These are phyloP conservation scores for Hypotaenidia philippensis DNA, from an alignment of 2,797 vertebrate genomes.

Conservation along the genomic window DNA sequence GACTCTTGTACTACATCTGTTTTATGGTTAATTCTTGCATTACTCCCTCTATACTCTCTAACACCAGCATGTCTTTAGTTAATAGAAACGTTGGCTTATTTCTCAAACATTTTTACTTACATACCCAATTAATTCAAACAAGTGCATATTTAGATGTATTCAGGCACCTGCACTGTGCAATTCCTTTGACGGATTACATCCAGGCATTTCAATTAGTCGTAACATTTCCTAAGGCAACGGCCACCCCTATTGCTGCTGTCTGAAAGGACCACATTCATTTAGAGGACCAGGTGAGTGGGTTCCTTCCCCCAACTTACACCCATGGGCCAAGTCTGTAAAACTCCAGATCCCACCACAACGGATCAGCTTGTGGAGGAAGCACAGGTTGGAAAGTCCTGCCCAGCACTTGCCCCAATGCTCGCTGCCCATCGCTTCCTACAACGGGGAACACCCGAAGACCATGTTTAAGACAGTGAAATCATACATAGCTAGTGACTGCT, in stretches of 20 bases:
- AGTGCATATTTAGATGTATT: background rate
- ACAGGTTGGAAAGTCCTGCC: background rate
- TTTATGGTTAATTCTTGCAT: background rate
- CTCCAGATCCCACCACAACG: background rate
- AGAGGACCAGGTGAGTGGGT: fast-evolving
- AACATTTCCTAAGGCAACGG: background rate
- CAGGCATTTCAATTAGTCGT: background rate
- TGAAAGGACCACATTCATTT: background rate
- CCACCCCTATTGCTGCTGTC: background rate
- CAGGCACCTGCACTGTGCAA: background rate
- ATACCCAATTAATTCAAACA: background rate
- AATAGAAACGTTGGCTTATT: background rate
- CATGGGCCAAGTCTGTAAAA: background rate
- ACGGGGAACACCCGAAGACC: background rate
- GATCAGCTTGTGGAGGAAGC: background rate
- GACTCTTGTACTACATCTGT: background rate
- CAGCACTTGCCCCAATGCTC: background rate
- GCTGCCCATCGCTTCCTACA: background rate
- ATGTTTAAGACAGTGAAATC: background rate
- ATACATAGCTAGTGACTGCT: background rate
- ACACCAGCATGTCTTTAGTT: background rate
- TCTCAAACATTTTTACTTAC: background rate
- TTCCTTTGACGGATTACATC: background rate
- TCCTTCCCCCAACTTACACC: background rate
- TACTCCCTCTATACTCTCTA: background rate